Evolutionary conservation across 2,888 invertebrate species (phyloP), one percentile per base, ranked within the genome.

Genomic region (Andrena marginata): DNA sequence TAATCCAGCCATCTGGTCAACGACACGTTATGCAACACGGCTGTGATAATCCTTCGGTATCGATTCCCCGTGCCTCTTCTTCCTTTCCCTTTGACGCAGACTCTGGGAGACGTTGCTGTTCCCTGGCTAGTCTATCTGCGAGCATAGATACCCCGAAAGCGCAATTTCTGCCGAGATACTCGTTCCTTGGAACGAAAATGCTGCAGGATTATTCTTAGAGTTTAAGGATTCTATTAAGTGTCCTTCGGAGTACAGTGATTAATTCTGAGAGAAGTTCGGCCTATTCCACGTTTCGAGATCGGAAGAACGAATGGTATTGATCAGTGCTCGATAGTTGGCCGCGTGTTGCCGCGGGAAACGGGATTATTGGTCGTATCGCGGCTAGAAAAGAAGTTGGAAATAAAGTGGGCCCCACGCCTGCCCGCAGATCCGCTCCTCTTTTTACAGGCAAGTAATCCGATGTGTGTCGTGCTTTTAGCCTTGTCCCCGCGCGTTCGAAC

Each of bases 11-110:
- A 73, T 74, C 49, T 84, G 87, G 88, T 89, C 89, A 87, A 88
- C 77, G 88, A 88, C 88, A 88, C 77, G 89, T 88, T 88, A 88
- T 82, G 88, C 87, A 88, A 88, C 84, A 48, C 76, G 78, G 7
- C 63, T 75, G 77, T 84, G 79, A 86, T 80, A 79, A 82, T 75
- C 83, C 75, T 69, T 69, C 70, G 77, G 73, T 75, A 71, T 84
- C 78, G 81, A 88, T 78, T 75, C 75, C 33, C 74, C 59, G 33
- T 49, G 59, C 23, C 70, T 80, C 70, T 67, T 54, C 72, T 76
- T 74, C 63, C 62, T 65, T 80, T 59, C 31, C 75, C 35, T 67
- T 13, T 54, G 42, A 6, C 4, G 31, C 8, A 29, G 29, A 6
- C 23, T 26, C 33, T 16, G 56, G 5, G n/a, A 42, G 54, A 13